These are phyloP conservation scores for Morinoia aosen DNA, from an alignment of 2,888 invertebrate species.

Conservation along the genomic window DNA sequence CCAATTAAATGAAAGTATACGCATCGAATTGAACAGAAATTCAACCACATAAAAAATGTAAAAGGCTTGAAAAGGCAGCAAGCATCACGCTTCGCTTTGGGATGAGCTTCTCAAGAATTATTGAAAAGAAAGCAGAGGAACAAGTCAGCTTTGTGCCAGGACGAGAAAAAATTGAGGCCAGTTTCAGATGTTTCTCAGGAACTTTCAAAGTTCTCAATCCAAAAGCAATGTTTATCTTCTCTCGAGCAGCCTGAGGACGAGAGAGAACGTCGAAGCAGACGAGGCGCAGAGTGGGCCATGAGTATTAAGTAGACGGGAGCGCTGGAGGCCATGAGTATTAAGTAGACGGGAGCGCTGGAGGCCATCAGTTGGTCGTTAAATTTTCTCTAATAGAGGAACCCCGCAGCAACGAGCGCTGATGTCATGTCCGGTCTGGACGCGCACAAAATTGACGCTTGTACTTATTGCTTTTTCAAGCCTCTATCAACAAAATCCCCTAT, in stretches of 20 bases:
- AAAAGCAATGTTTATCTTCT: neutral
- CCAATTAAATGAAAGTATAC: neutral
- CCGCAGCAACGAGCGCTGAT: neutral
- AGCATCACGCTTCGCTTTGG: neutral
- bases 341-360: neutral
- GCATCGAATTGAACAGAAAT: neutral
- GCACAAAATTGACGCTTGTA: neutral
- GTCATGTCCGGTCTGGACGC: slow-evolving; percentile 8
- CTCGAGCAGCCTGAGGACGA: neutral
- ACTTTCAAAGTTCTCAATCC: neutral
- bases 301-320: neutral
- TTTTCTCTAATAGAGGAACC: neutral
- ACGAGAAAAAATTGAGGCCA: neutral
- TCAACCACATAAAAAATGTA: neutral
- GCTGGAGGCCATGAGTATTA: neutral
- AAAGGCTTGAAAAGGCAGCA: neutral
- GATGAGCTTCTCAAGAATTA: neutral
- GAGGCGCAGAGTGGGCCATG: neutral
- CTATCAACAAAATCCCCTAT: neutral
- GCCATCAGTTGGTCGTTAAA: neutral
- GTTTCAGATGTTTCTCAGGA: neutral
- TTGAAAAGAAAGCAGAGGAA: neutral
- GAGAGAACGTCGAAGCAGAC: neutral
- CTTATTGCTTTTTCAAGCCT: neutral
- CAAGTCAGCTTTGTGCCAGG: neutral